Conservation (phyloP, 1,140 invertebrate species). For the Lepidurus apus region DNA sequence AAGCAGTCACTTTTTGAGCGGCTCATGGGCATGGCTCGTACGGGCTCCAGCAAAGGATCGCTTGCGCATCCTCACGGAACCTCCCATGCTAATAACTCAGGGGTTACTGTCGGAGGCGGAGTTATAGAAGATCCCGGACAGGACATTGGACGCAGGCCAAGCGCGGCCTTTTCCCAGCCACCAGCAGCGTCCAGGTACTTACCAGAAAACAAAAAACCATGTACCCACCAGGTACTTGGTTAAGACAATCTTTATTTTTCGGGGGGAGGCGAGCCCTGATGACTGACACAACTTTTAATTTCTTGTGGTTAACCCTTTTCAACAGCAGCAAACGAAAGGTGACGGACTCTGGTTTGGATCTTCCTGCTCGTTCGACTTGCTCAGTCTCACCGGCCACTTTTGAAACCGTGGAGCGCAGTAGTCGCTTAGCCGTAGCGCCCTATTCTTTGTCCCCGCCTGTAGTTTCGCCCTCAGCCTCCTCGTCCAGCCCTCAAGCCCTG, state of each 20-base stretch:
- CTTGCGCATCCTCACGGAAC: conserved; percentile 33
- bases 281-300: not conserved
- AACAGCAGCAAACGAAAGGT: not conserved
- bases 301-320: not conserved
- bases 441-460: conserved; percentile 17
- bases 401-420: conserved; percentile 20
- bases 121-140: conserved; percentile 2
- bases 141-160: not conserved
- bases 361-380: not conserved
- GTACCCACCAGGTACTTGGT: not conserved
- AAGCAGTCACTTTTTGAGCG: conserved; percentile 39
- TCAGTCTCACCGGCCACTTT: conserved; percentile 7
- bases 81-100: conserved; percentile 24
- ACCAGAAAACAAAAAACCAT: not conserved
- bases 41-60: conserved; percentile 40
- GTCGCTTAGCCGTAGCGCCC: conserved; percentile 6
- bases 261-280: not conserved
- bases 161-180: not conserved
- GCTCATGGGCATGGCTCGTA: conserved; percentile 48
- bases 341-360: conserved; percentile 6
- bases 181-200: conserved; percentile 19
- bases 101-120: conserved; percentile 16
- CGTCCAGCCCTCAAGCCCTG: not conserved
- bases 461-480: conserved; percentile 17
- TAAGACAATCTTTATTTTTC: not conserved